phyloP scores from a whole-genome alignment of 2,888 invertebrate species.

The Quadriops clusia region DNA sequence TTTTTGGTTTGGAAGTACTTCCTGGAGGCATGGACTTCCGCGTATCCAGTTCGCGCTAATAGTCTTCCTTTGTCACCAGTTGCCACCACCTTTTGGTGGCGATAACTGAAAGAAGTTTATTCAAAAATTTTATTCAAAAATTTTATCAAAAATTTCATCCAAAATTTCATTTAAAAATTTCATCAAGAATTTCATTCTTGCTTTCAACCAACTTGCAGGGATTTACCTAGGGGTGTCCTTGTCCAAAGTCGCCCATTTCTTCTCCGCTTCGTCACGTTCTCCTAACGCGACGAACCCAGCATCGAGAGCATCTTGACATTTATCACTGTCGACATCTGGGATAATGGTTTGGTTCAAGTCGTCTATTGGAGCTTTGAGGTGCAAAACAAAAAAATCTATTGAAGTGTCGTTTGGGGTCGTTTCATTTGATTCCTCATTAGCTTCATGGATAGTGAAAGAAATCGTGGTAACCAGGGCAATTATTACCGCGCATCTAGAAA shows the following conservation, averaged over 20 bases:
- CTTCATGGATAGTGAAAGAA: constrained; percentile 10
- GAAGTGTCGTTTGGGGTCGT: constrained; percentile 11
- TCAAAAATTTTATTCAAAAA: too few species aligned
- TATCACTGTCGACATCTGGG: constrained; percentile 8
- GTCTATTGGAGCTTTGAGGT: too few species aligned
- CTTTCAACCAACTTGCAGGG: too few species aligned
- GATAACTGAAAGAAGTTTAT: constrained; percentile 49
- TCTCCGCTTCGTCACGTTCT: constrained; percentile 45
- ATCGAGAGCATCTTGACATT: constrained; percentile 40
- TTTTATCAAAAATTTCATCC: too few species aligned
- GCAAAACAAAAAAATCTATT: too few species aligned
- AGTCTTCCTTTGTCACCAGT: constrained; percentile 49
- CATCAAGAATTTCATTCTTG: too few species aligned
- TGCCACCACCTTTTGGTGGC: constrained; percentile 59
- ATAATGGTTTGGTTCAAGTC: too few species aligned
- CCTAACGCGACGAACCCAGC: constrained; percentile 47
- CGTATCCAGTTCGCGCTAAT: constrained; percentile 53
- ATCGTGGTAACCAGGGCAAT: constrained; percentile 18
- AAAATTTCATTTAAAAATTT: too few species aligned
- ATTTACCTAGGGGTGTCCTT: constrained; percentile 29
- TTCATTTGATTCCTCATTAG: constrained; percentile 8
- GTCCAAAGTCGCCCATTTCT: constrained; percentile 13
- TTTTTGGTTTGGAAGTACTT: too few species aligned
- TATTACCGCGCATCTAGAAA: constrained; percentile 22
- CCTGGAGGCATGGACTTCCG: constrained; percentile 56